Evolutionary conservation across 1,140 invertebrate genomes (phyloP), one percentile per base, ranked within the genome.

Genomic region (Xylocopa sonorina): DNA sequence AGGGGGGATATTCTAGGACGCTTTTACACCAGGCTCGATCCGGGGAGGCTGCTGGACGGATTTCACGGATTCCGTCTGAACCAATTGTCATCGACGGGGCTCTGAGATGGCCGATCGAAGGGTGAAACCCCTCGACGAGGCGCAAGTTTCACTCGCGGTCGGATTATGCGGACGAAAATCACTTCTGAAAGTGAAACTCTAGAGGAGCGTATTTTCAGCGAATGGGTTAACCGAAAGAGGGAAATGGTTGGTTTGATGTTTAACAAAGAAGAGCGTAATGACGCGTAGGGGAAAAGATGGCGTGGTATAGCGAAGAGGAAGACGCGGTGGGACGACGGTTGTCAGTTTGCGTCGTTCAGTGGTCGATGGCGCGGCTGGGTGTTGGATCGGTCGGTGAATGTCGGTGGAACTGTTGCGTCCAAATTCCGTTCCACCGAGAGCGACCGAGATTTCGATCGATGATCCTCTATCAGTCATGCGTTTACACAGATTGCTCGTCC

Each of bases 1-100:
- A n/a, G n/a, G 50, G 14, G 50, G 62, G 50, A 78, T 77, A 71
- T 79, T 27, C 76, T 46, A 18, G 55, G 68, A 51, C 53, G 68
- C 29, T 75, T 66, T 79, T 24, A 38, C 60, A 46, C 50, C 29
- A 16, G 32, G 53, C 32, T 43, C n/a, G 68, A 50, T n/a, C 68
- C 32, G 41, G 68, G n/a, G n/a, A n/a, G n/a, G 27, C 69, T 29
- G 41, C 2, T 12, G 5, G 38, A 67, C 21, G 27, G 38, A 9
- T 38, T 64, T 32, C 9, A 10, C 27, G 14, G n/a, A 43, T 55
- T 27, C n/a, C n/a, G 24, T 63, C 60, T 43, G 9, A 38, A 76
- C 60, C 50, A 51, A 57, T 43, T 64, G 38, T 4, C 9, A 29
- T 27, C 7, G 9, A 63, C 41, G 21, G 6, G 5, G 18, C 18